Percentiles rank a stretch among this genome's conserved stretches.
phyloP scores from a whole-genome alignment of 2,888 invertebrate genomes.

The Caenorhabditis sulstoni region DNA sequence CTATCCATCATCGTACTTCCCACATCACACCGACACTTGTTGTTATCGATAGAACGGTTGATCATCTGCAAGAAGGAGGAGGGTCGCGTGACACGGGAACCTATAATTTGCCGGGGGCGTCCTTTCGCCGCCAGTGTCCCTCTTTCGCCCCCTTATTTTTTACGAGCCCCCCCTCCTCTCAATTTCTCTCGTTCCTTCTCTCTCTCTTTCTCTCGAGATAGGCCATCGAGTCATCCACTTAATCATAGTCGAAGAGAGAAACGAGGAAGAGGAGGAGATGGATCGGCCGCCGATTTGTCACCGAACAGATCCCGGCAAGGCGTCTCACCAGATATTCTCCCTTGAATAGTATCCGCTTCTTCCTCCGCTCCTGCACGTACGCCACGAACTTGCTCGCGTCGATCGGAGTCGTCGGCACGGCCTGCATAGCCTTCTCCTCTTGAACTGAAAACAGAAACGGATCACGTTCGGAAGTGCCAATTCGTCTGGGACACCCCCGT shows the following conservation, averaged over 20 bases:
- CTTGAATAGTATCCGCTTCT: slow-evolving; percentile 80
- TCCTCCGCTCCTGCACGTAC: slow-evolving; percentile 79
- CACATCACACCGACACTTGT: slow-evolving; percentile 75
- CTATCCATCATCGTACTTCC: slow-evolving; percentile 77
- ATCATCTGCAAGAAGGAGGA: slow-evolving; percentile 75
- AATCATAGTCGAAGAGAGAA: slow-evolving; percentile 25
- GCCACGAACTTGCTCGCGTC: slow-evolving; percentile 80
- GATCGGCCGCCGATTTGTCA: slow-evolving; percentile 23
- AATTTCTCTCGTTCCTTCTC: neutral
- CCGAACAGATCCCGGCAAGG: neutral
- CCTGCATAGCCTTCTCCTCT: slow-evolving; percentile 81
- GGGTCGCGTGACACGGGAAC: slow-evolving; percentile 5
- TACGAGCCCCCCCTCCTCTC: slow-evolving; percentile 23
- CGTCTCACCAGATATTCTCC: slow-evolving; percentile 80
- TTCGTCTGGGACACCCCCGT: neutral
- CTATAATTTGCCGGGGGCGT: slow-evolving; percentile 10
- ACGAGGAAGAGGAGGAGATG: neutral
- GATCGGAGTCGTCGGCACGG: slow-evolving; percentile 79
- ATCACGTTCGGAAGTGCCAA: neutral
- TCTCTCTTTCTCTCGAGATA: neutral
- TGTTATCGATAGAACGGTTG: slow-evolving; percentile 77
- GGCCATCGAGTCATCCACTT: slow-evolving; percentile 29
- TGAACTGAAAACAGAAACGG: slow-evolving; percentile 75
- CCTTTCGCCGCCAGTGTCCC: slow-evolving; percentile 12
- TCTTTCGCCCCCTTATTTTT: slow-evolving; percentile 23